phyloP scores from a whole-genome alignment of 2,113 vertebrate genomes.

The Catharus fuscescens region DNA sequence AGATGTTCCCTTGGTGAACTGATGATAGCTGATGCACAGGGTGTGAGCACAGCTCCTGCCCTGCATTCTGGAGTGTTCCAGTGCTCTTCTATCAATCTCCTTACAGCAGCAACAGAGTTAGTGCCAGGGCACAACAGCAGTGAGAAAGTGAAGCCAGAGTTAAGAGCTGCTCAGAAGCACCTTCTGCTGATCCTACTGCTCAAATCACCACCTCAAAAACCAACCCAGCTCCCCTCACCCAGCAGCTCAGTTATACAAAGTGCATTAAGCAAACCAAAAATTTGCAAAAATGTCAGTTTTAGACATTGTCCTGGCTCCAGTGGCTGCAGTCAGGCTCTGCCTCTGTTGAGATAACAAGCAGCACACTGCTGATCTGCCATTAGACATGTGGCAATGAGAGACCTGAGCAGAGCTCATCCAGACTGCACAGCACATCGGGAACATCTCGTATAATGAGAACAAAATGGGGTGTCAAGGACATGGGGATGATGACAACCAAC shows the following conservation, averaged over 20 bases:
- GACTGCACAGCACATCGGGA: background rate
- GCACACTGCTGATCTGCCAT: background rate
- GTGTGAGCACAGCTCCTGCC: background rate
- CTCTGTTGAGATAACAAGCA: background rate
- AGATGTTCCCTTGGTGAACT: background rate
- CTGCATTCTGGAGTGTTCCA: background rate
- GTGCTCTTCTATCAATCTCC: background rate
- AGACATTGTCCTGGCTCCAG: background rate
- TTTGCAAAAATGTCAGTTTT: background rate
- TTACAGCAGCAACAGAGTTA: background rate
- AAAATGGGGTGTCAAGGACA: background rate
- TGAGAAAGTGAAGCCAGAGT: background rate
- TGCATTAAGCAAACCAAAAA: background rate
- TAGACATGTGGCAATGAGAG: background rate
- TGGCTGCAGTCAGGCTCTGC: accelerated
- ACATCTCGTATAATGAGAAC: background rate
- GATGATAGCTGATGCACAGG: background rate
- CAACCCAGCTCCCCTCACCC: accelerated
- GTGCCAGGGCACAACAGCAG: background rate
- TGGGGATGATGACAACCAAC: background rate
- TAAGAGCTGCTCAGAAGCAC: background rate
- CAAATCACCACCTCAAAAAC: background rate
- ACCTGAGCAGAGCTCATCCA: background rate
- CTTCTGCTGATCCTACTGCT: background rate
- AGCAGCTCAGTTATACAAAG: background rate